A percentile compares a stretch with the other conserved stretches of the same genome.
Evolutionary conservation across 1,140 invertebrate genomes (phyloP).

Genomic region (Luehdorfia chinensis): DNA sequence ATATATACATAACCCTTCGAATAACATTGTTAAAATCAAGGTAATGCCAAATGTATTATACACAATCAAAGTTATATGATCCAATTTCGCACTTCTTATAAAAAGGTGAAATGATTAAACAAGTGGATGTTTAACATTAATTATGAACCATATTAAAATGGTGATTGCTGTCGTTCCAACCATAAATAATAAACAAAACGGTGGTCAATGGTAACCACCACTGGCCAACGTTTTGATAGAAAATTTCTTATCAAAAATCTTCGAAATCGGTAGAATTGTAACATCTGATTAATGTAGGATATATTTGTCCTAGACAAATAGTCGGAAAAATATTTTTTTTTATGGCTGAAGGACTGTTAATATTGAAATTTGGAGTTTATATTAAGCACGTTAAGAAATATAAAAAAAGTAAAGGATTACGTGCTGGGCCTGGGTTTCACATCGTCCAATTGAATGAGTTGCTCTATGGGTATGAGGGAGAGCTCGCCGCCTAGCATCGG

Average conservation of each 20-base stretch:
- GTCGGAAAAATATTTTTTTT: too few species aligned
- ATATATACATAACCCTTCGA: too few species aligned
- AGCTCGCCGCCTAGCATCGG: conserved; percentile 86
- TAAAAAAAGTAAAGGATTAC: conserved; percentile 10
- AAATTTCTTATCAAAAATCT: neutral
- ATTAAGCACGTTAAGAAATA: too few species aligned
- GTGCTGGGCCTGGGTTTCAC: conserved; percentile 60
- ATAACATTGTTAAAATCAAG: too few species aligned
- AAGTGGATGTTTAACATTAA: conserved; percentile 1
- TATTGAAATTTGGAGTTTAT: too few species aligned
- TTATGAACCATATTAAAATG: neutral
- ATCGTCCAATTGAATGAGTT: conserved; percentile 83
- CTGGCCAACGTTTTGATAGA: too few species aligned
- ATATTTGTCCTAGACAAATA: too few species aligned
- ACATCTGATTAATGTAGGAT: too few species aligned
- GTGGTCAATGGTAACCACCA: too few species aligned
- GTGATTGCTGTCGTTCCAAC: neutral
- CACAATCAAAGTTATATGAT: neutral
- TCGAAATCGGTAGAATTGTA: neutral
- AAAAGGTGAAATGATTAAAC: conserved; percentile 8
- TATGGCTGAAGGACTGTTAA: too few species aligned
- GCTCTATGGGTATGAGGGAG: conserved; percentile 88
- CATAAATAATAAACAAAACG: conserved; percentile 1
- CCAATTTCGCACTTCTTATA: neutral
- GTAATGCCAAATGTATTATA: conserved; percentile 2